Evolutionary conservation across 2,113 vertebrate species (phyloP).

Genomic region (Anguilla japonica): DNA sequence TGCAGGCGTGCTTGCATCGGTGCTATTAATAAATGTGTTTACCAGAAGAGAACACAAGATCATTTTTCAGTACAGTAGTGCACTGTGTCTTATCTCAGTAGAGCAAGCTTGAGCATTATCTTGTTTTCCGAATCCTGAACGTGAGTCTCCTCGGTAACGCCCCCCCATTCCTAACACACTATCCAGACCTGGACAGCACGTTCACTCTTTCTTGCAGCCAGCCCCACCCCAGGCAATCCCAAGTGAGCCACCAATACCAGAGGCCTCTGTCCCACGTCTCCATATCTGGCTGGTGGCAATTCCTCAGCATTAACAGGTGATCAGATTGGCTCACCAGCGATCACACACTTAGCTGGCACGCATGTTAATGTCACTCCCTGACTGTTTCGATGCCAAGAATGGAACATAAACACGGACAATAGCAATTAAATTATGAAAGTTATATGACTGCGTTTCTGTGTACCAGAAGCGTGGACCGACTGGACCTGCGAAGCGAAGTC

Average conservation of each 20-base stretch:
- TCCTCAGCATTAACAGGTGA: not conserved
- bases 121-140: not conserved
- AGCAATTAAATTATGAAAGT: too few species aligned
- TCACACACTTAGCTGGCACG: too few species aligned
- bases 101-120: not conserved
- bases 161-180: constrained; percentile 23
- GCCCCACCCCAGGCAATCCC: not conserved
- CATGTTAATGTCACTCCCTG: too few species aligned
- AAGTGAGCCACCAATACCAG: not conserved
- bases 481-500: too few species aligned
- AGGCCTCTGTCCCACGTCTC: not conserved
- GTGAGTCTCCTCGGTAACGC: not conserved
- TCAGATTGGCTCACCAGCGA: too few species aligned
- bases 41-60: not conserved
- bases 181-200: constrained; percentile 4
- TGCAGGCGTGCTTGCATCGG: not conserved
- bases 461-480: too few species aligned
- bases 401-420: too few species aligned
- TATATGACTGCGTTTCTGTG: too few species aligned
- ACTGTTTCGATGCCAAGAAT: too few species aligned
- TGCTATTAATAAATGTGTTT: not conserved
- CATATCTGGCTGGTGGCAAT: not conserved
- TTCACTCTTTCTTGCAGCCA: not conserved
- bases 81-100: not conserved
- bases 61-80: not conserved